Base-by-base conservation (phyloP, 2,797 vertebrate species). In the Ctenosaura bakeri region DNA sequence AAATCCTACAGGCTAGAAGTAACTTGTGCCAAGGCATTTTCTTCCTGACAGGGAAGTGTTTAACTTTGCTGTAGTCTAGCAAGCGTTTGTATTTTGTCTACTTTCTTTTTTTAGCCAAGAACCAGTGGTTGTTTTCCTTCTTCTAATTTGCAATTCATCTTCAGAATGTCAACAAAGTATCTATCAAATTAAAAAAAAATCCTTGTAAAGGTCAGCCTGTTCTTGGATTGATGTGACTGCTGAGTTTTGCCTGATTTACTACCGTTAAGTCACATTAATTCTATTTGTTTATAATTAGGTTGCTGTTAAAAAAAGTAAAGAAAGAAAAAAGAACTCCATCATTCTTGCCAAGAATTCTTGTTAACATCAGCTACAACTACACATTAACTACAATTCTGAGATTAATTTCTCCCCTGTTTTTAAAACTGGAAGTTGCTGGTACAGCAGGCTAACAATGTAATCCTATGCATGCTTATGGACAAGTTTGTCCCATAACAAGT, bases 211-310 rank as follows among this genome's bases (percentile, higher is more conserved):
- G 94, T 94, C 93, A 92, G 79, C 54, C 24, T 0, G 6, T 73
- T 87, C 89, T 71, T 29, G 84, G 90, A 92, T 83, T 93, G 94
- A 93, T 93, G 93, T 56, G 73, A 1, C 82, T 92, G 90, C 5
- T 87, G 93, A 93, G 94, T 94, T 92, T 86, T 38, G 54, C 56
- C 92, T 93, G 89, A 89, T 86, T 83, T 92, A 2, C 1, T 83
- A 88, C 86, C 69, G 95, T 94, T 90, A 92, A 94, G 90, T 93
- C 88, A 77, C 32, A 71, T 95, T 94, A 95, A 93, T 88, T 91
- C 86, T 66, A 91, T 92, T 93, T 93, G 91, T 78, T 94, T 96
- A 92, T 94, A 95, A 95, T 95, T 94, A 94, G 92, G 26, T 87
- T 56, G 87, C 73, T 79, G 87, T 22, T 93, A 92, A 87, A 86